Base-by-base conservation (phyloP, 2,888 invertebrate species). In the Ellobium chinense region DNA sequence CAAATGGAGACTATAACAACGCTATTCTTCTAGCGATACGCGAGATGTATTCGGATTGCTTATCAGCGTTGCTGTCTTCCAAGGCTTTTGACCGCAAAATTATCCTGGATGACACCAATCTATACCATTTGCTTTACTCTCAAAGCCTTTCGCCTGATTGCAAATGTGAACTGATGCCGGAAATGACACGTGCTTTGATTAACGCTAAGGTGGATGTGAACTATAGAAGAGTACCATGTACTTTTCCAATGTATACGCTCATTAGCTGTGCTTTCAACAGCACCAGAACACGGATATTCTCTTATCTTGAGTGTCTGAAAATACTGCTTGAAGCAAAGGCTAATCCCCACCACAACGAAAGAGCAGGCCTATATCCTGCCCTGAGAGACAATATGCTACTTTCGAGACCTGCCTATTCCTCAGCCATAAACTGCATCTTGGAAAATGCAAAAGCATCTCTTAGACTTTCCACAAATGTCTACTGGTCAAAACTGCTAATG, bases 341-440 rank as follows among this genome's bases (percentile, higher is more conserved):
- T 5, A 80, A 75, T 46, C 80, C 80, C 27, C 80, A 80, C 65
- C 75, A 34, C 69, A 60, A 74, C 34, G 80, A 80, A 80, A n/a
- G 14, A 29, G 37, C 24, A 31, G 54, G 54, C 3, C 21, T 14
- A 12, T 69, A 69, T 29, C 18, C 39, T 1, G 24, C 54, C 4
- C 18, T 24, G 21, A 54, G 14, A 24, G 7, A 0, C 14, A n/a
- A 24, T 60, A 21, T 31, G 9, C 58, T 39, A 5, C 58, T 77
- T 24, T 29, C 68, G 12, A 46, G 80, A n/a, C 46, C 29, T 21
- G 9, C 54, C 12, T 80, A 62, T 39, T 56, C 68, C 3, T 75
- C 75, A 2, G 80, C 80, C 4, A 80, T 80, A 21, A 36, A 69
- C 36, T 80, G 80, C 24, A 68, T 80, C 4, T 70, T 80, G 0